phyloP scores from a whole-genome alignment of 2,113 vertebrate species.

The Galeopterus variegatus region DNA sequence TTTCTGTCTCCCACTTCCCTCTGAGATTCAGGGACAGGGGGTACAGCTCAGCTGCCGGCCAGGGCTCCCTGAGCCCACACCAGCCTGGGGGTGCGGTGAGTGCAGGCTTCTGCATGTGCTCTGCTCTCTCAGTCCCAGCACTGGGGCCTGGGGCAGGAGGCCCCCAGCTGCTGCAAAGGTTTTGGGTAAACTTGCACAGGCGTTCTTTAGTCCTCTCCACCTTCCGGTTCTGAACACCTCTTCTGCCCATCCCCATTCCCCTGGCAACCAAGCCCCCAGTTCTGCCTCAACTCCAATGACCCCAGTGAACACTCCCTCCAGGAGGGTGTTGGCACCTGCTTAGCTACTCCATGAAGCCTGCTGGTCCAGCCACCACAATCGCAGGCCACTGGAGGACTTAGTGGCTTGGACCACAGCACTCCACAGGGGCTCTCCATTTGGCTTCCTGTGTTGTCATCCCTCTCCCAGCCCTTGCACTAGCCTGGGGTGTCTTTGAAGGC shows the following conservation, averaged over 20 bases:
- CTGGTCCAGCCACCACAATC: neutral
- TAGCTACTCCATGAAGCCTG: fast-evolving
- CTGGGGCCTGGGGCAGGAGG: neutral
- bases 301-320: neutral
- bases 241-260: neutral
- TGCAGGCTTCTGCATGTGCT: fast-evolving
- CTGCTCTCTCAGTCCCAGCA: neutral
- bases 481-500: neutral
- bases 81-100: neutral
- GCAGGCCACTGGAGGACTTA: neutral
- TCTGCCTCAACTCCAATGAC: neutral
- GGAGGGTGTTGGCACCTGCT: neutral
- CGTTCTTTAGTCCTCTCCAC: neutral
- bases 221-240: neutral
- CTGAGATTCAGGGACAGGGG: neutral
- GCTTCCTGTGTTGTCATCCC: neutral
- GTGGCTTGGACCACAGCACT: neutral
- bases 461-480: no score
- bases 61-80: neutral
- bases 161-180: neutral
- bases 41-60: neutral
- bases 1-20: neutral
- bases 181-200: neutral
- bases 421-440: no score
- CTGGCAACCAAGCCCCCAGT: neutral